Base-by-base conservation (phyloP, 2,888 invertebrate species). In the Troides oblongomaculatus region DNA sequence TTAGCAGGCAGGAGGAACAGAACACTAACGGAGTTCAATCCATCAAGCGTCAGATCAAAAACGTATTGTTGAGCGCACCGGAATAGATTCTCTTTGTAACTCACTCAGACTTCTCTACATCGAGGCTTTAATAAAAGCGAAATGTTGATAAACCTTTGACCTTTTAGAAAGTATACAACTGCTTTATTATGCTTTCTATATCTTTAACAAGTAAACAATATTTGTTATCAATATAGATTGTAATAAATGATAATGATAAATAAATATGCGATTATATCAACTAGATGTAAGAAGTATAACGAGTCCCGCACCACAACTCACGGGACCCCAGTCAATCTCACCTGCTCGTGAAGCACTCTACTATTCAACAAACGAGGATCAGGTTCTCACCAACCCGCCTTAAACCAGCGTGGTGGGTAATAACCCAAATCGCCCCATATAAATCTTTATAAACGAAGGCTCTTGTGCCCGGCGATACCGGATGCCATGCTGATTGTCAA, bases 11-110 rank as follows among this genome's bases (percentile, higher is more conserved):
- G 46, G 46, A 46, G 46, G 65, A 74, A 64, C 77, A 82, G 71
- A 75, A 75, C 73, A 76, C 72, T 73, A 72, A 71, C 78, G 74
- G 77, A 81, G 78, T 72, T 77, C 76, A 79, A 87, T 88, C 84
- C 83, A 84, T 88, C 86, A 82, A 75, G 73, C 74, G 80, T 78
- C 81, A 82, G 79, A 83, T 84, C 80, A 80, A 77, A 80, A 79
- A 77, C 80, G 83, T 80, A 78, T 83, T 71, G 70, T 71, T 64
- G 57, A 64, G 67, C 61, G 61, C 64, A 64, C 70, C 57, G 64
- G 67, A 80, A 84, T 81, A 83, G 83, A 84, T 84, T 83, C 79
- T 83, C 78, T 78, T 73, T 74, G 75, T 75, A 72, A 76, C 74
- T 67, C 76, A 76, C 70, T 77, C 76, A 74, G 73, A 74, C 75